phyloP scores from a whole-genome alignment of 2,888 invertebrate species.

The Oegoconia quadripuncta region DNA sequence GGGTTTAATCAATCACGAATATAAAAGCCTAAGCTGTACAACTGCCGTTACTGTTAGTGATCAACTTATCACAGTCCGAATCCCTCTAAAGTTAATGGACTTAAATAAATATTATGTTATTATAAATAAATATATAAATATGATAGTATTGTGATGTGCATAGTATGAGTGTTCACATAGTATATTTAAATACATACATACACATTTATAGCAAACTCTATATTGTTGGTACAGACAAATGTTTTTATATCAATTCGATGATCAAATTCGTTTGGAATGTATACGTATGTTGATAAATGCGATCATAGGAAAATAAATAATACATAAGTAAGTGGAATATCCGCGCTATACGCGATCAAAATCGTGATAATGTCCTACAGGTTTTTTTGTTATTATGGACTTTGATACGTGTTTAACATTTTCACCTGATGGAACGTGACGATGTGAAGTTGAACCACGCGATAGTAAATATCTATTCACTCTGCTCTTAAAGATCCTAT shows the following conservation, averaged over 20 bases:
- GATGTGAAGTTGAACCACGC: too few species aligned
- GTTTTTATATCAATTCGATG: slow-evolving; percentile 23
- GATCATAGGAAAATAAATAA: slow-evolving; percentile 4
- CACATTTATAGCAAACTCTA: slow-evolving; percentile 7
- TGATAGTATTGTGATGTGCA: slow-evolving; percentile 44
- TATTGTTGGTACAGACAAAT: slow-evolving; percentile 15
- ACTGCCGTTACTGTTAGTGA: too few species aligned
- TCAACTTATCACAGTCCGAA: slow-evolving; percentile 38
- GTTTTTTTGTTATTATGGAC: too few species aligned
- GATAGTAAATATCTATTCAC: too few species aligned
- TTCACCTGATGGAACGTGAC: too few species aligned
- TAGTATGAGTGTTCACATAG: slow-evolving; percentile 38
- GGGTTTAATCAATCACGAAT: too few species aligned
- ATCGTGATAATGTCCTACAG: too few species aligned
- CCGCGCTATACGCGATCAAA: too few species aligned
- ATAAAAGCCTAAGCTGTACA: too few species aligned
- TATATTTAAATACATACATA: slow-evolving; percentile 1
- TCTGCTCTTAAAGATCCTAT: too few species aligned
- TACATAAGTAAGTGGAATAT: too few species aligned
- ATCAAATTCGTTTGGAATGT: slow-evolving; percentile 31
- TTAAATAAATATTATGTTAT: slow-evolving; percentile 26
- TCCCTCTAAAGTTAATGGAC: slow-evolving; percentile 28
- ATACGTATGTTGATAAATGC: slow-evolving; percentile 3
- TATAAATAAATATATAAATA: slow-evolving; percentile 31
- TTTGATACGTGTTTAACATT: too few species aligned